Base-by-base conservation (phyloP, 2,797 vertebrate species). In the Gymnodraco acuticeps region DNA sequence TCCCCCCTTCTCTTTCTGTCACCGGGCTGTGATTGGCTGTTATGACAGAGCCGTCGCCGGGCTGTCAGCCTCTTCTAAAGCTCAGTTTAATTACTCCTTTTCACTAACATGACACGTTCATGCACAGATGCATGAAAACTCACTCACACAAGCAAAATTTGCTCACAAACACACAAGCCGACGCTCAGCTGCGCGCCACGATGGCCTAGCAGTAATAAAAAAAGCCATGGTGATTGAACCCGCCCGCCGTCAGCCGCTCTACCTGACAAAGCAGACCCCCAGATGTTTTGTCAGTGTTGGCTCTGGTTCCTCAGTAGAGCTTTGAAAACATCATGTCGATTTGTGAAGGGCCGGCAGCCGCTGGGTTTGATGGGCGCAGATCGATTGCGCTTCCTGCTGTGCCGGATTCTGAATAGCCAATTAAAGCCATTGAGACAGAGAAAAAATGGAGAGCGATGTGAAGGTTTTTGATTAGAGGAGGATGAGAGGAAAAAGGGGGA, bases 51-150 rank as follows among this genome's bases (percentile, higher is more conserved):
- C 85, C 84, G 70, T 86, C 82, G 78, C 75, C 71, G 55, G 75
- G 83, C 89, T 93, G 88, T 91, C 91, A 91, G 85, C 83, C 82
- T 88, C 86, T 84, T 88, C 85, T 87, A 88, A 88, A 91, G 90
- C 93, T 90, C 68, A 59, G 83, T 94, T 94, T 95, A 95, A 95
- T 95, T 95, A 93, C 92, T 89, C 89, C 94, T 93, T 95, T 95
- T 93, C 92, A 93, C 87, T 80, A 86, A 85, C 79, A 60, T 85
- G 83, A 88, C 91, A 86, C 60, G 47, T 78, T 87, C 83, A 84
- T 75, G 83, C 84, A 83, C 89, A 89, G 75, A 91, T 87, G 83
- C 87, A 75, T 67, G 75, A 83, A 84, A 75, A 84, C 73, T 33
- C 27, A 12, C 65, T 20, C 27, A 14, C 68, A 66, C 10, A 16